phyloP scores from a whole-genome alignment of 1,140 invertebrate species.

The Diorhabda carinulata region DNA sequence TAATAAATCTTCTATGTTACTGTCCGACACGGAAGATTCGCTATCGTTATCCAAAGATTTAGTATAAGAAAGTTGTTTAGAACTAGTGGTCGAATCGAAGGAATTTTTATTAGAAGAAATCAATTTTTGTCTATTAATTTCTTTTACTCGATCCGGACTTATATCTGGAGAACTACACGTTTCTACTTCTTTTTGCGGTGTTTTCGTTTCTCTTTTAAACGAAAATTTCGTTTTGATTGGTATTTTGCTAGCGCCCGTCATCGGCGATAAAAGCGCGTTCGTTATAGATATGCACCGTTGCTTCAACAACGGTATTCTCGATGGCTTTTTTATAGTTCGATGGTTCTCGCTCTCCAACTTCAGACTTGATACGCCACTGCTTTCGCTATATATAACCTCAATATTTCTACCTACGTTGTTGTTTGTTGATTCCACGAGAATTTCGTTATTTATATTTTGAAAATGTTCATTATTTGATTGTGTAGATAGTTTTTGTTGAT shows the following conservation, averaged over 20 bases:
- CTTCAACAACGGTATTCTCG: conserved; percentile 42
- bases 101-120: conserved; percentile 36
- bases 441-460: no score
- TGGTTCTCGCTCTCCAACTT: no score
- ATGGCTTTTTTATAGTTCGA: conserved; percentile 28
- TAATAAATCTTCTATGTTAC: conserved; percentile 46
- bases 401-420: no score
- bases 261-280: conserved; percentile 30
- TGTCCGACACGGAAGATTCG: conserved; percentile 49
- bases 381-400: no score
- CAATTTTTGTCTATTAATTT: conserved; percentile 24
- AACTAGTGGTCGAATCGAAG: conserved; percentile 44
- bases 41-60: conserved; percentile 50
- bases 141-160: neutral
- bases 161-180: neutral
- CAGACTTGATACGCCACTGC: no score
- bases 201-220: neutral
- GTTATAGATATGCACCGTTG: conserved; percentile 33
- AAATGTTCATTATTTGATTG: no score
- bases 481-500: no score
- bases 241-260: conserved; percentile 36
- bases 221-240: conserved; percentile 31
- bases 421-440: no score
- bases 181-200: neutral
- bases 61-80: conserved; percentile 45